phyloP scores from a whole-genome alignment of 2,113 vertebrate species.

The Gymnarchus niloticus region DNA sequence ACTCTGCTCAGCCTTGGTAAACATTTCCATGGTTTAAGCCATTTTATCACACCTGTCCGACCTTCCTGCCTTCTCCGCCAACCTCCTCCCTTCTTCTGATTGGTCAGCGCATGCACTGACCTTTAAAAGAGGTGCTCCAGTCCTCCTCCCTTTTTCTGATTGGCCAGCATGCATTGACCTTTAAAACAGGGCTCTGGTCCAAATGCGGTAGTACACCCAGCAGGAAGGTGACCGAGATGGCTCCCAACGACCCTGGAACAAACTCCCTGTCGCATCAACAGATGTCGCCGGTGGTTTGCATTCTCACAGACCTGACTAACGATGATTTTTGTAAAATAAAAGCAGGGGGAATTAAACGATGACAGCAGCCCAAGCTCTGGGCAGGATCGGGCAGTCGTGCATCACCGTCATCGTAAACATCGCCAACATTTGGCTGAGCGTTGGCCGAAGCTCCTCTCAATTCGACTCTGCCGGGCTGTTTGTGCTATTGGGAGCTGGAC shows the following conservation, averaged over 20 bases:
- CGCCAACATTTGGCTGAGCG: too few species aligned
- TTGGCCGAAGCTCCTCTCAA: too few species aligned
- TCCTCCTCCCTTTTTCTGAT: not conserved
- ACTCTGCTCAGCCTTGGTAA: too few species aligned
- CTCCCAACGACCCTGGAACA: not conserved
- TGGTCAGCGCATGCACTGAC: not conserved
- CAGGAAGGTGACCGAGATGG: not conserved
- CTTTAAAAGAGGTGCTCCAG: not conserved
- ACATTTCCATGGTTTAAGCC: not conserved
- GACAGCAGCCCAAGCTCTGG: not conserved
- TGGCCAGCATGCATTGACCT: not conserved
- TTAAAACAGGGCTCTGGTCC: not conserved
- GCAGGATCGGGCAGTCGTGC: too few species aligned
- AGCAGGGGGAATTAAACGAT: not conserved
- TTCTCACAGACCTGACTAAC: not conserved
- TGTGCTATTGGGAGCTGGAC: too few species aligned
- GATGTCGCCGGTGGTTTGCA: not conserved
- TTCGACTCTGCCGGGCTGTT: too few species aligned
- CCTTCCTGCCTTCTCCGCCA: not conserved
- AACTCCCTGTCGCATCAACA: not conserved
- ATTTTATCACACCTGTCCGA: not conserved
- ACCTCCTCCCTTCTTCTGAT: not conserved
- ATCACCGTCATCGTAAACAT: too few species aligned
- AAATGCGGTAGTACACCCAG: not conserved
- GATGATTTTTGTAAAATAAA: not conserved